Conservation (phyloP, 2,797 vertebrate species). For the Ceryle rudis region DNA sequence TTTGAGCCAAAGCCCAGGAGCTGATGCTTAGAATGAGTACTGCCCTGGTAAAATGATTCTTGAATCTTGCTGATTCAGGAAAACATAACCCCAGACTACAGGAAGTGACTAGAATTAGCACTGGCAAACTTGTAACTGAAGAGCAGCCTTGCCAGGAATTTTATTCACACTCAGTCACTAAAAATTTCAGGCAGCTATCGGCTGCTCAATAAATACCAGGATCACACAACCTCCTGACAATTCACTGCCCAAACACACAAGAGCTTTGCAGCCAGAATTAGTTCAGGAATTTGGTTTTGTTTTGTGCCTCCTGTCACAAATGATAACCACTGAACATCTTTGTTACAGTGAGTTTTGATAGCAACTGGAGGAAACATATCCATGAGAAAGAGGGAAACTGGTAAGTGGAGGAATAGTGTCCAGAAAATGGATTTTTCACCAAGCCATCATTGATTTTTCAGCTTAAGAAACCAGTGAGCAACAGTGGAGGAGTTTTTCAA, state of each 20-base stretch:
- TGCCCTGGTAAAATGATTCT: neutral
- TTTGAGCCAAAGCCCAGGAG: neutral
- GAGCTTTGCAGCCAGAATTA: neutral
- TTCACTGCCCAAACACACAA: constrained; percentile 1
- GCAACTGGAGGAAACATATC: neutral
- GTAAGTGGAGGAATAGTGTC: neutral
- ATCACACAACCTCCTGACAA: neutral
- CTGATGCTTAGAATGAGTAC: neutral
- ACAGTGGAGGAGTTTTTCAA: constrained; percentile 23
- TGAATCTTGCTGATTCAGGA: neutral
- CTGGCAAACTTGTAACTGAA: neutral
- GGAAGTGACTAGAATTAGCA: neutral
- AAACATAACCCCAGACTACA: neutral
- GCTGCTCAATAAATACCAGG: neutral
- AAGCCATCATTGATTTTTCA: neutral
- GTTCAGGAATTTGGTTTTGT: neutral
- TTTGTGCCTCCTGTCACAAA: neutral
- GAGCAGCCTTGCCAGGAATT: neutral
- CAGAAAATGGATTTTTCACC: neutral
- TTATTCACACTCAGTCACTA: neutral
- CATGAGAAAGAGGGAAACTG: neutral
- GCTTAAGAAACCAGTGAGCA: constrained; percentile 26
- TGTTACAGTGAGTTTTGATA: constrained; percentile 1
- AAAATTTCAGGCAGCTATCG: neutral
- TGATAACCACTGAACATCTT: constrained; percentile 21